phyloP scores from a whole-genome alignment of 2,888 invertebrate species.

The Phortica okadai region DNA sequence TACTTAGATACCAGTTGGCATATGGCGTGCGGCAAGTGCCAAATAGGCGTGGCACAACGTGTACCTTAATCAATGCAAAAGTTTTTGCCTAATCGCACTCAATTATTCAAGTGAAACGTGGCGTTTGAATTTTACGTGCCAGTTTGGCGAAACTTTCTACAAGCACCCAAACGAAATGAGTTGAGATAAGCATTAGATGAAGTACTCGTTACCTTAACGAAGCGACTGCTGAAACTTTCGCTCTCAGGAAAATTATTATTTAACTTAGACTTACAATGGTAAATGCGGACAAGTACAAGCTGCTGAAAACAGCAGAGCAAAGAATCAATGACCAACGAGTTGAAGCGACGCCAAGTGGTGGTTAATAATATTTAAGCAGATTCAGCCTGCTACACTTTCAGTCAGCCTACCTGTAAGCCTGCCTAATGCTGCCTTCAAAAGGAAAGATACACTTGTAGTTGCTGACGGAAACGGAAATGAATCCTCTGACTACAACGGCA shows the following conservation, averaged over 20 bases:
- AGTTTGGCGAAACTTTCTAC: slow-evolving; percentile 12
- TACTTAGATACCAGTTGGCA: not conserved
- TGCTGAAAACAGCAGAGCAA: not conserved
- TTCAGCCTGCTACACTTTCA: not conserved
- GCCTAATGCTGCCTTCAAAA: not conserved
- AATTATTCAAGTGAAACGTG: slow-evolving; percentile 75
- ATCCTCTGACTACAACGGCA: slow-evolving; percentile 45
- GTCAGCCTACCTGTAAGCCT: not conserved
- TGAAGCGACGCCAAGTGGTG: not conserved
- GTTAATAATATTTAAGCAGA: slow-evolving; percentile 64
- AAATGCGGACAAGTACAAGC: not conserved
- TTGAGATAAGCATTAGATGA: slow-evolving; percentile 25
- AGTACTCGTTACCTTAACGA: slow-evolving; percentile 55
- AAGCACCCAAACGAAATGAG: slow-evolving; percentile 41
- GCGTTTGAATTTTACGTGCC: slow-evolving; percentile 72
- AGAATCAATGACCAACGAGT: slow-evolving; percentile 36
- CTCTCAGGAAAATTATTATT: slow-evolving; percentile 59
- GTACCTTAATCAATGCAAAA: slow-evolving; percentile 74
- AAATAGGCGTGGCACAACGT: slow-evolving; percentile 49
- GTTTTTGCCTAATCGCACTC: slow-evolving; percentile 74
- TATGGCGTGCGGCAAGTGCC: slow-evolving; percentile 17
- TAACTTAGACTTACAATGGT: slow-evolving; percentile 48
- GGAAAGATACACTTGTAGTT: slow-evolving; percentile 59
- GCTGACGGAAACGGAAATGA: slow-evolving; percentile 68
- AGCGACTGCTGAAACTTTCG: slow-evolving; percentile 62